A percentile compares a stretch with the other conserved stretches of the same genome.
phyloP scores from a whole-genome alignment of 1,140 invertebrate species.

The Monomorium pharaonis region DNA sequence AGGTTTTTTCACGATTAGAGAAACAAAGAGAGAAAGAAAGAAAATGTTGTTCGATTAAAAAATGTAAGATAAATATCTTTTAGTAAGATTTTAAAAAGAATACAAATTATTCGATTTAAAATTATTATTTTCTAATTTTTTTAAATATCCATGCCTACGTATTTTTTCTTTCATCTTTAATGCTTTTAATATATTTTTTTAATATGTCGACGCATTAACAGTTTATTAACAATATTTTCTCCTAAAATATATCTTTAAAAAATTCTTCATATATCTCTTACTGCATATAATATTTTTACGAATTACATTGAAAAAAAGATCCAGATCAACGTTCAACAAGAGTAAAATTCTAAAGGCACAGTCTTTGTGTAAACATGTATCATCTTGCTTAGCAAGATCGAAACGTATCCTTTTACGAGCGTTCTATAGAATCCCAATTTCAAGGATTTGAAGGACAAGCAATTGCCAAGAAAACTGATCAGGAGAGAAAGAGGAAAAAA shows the following conservation, averaged over 20 bases:
- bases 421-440: slow-evolving; percentile 67
- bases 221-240: neutral
- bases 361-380: slow-evolving; percentile 18
- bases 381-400: slow-evolving; percentile 34
- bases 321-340: neutral
- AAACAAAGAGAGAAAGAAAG: neutral
- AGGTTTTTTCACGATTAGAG: neutral
- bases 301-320: neutral
- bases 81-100: neutral
- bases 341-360: slow-evolving; percentile 14
- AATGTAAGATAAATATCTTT: neutral
- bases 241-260: neutral
- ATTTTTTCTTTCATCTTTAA: neutral
- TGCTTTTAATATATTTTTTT: neutral
- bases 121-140: neutral
- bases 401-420: slow-evolving; percentile 50
- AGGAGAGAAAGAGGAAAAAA: neutral
- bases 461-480: slow-evolving; percentile 65
- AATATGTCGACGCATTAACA: neutral
- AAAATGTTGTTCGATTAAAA: neutral
- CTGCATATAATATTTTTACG: neutral
- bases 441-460: slow-evolving; percentile 61
- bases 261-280: neutral
- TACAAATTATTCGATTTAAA: slow-evolving; percentile 4
- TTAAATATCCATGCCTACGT: neutral